Conservation (phyloP, 2,888 invertebrate genomes). For the Catocala fraxini region DNA sequence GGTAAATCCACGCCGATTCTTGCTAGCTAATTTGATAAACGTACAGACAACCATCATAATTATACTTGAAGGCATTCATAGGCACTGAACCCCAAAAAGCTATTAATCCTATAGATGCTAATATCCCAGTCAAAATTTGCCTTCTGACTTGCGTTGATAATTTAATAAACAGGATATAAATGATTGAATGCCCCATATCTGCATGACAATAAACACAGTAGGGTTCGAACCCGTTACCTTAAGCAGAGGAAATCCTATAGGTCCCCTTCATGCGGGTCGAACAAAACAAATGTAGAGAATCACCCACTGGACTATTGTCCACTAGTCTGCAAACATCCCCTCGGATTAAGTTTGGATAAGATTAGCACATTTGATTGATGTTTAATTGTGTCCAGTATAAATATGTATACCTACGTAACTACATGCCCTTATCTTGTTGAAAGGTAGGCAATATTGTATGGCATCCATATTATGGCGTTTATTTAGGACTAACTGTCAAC, state of each 20-base stretch:
- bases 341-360: slow-evolving; percentile 7
- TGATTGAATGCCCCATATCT: not conserved
- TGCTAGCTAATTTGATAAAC: too few relatives aligned
- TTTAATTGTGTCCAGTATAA: not conserved
- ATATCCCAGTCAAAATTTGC: too few relatives aligned
- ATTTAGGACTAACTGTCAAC: too few relatives aligned
- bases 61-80: too few relatives aligned
- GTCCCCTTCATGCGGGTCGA: slow-evolving; percentile 16
- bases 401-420: not conserved
- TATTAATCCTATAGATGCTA: too few relatives aligned
- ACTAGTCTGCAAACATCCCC: slow-evolving; percentile 1
- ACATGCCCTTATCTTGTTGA: too few relatives aligned
- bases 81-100: too few relatives aligned
- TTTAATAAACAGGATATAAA: not conserved
- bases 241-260: slow-evolving; percentile 15
- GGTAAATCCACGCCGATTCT: too few relatives aligned
- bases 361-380: slow-evolving; percentile 7
- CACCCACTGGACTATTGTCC: slow-evolving; percentile 11
- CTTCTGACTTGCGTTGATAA: too few relatives aligned
- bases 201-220: slow-evolving; percentile 2
- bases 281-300: slow-evolving; percentile 10
- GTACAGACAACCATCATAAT: too few relatives aligned
- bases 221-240: slow-evolving; percentile 13
- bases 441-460: too few relatives aligned
- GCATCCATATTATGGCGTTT: too few relatives aligned